Conservation (phyloP, 2,797 vertebrate species). For the Sarcoramphus papa region DNA sequence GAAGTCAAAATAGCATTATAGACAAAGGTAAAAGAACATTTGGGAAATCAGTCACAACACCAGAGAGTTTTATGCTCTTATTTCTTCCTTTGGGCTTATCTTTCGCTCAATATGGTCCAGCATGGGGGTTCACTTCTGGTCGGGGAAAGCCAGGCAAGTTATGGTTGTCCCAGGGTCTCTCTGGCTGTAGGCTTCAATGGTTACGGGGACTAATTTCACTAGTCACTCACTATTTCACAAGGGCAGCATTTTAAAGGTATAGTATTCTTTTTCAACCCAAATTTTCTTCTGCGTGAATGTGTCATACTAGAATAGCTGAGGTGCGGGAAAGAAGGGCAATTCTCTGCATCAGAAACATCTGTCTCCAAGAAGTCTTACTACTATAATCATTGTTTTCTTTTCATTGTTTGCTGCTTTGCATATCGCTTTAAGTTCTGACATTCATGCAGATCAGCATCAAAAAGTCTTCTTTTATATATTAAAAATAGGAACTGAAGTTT, state of each 20-base stretch:
- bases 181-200: neutral
- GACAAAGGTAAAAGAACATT: neutral
- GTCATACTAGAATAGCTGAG: neutral
- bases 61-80: neutral
- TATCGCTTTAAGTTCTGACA: neutral
- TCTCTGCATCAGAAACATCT: fast-evolving
- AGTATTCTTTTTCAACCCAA: neutral
- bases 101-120: fast-evolving
- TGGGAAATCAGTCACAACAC: neutral
- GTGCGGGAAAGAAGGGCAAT: neutral
- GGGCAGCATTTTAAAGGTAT: neutral
- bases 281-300: neutral
- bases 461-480: neutral
- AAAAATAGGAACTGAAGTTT: neutral
- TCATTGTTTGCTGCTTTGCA: neutral
- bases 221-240: neutral
- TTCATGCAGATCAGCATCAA: neutral
- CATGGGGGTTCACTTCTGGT: neutral
- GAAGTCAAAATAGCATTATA: neutral
- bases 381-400: neutral
- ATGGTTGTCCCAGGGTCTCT: fast-evolving
- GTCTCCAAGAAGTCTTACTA: neutral
- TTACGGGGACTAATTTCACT: neutral
- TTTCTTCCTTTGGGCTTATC: neutral
- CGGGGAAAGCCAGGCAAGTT: neutral